A percentile compares a stretch with the other conserved stretches of the same genome.
phyloP scores from a whole-genome alignment of 2,888 invertebrate species.

The Habroteleia sp. region DNA sequence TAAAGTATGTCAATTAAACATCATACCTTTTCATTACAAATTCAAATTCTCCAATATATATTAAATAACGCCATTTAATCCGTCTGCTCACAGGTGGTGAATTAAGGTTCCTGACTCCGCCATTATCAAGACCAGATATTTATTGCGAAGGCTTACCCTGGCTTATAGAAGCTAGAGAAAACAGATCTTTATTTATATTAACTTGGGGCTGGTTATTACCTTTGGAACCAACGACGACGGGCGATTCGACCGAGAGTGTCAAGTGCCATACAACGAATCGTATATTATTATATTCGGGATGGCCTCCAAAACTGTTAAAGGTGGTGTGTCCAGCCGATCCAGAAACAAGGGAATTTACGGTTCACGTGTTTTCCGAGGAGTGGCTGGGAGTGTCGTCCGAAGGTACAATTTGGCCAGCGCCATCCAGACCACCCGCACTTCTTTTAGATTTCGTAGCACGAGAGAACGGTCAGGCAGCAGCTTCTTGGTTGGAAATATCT shows the following conservation, averaged over 20 bases:
- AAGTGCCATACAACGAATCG: constrained; percentile 90
- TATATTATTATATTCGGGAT: constrained; percentile 90
- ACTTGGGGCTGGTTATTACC: constrained; percentile 91
- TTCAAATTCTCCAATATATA: no score
- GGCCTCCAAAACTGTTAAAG: constrained; percentile 82
- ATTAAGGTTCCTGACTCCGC: constrained; percentile 85
- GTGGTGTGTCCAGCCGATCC: constrained; percentile 89
- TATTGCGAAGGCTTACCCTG: constrained; percentile 89
- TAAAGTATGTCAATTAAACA: no score
- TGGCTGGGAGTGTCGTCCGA: constrained; percentile 84
- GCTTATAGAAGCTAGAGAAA: constrained; percentile 89
- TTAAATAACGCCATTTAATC: no score
- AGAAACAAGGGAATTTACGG: constrained; percentile 85
- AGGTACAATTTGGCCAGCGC: constrained; percentile 72
- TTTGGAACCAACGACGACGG: constrained; percentile 83
- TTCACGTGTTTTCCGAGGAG: constrained; percentile 91
- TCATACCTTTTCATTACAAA: no score
- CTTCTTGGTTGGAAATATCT: constrained; percentile 89
- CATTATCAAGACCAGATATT: constrained; percentile 84
- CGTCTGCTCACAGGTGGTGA: constrained; percentile 83
- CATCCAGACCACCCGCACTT: constrained; percentile 83
- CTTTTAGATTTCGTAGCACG: constrained; percentile 86
- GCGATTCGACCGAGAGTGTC: constrained; percentile 65
- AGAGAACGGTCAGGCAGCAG: constrained; percentile 89
- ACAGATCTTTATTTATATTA: constrained; percentile 90